Percentiles rank a stretch among this genome's conserved stretches.
Conservation (phyloP, 2,797 vertebrate genomes). For the Pitangus sulphuratus region DNA sequence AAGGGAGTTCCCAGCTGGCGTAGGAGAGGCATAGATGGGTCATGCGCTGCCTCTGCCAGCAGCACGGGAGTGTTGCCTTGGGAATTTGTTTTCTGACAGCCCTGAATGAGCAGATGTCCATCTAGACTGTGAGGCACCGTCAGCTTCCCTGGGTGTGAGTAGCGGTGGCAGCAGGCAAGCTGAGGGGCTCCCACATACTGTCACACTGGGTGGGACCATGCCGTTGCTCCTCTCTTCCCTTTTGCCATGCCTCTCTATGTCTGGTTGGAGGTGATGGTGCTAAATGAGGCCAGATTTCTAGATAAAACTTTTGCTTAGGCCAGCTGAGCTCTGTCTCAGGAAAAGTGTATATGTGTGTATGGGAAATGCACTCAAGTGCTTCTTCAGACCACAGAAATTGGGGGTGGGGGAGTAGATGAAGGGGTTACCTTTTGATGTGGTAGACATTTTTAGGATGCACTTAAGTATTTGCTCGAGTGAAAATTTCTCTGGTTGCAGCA, state of each 20-base stretch:
- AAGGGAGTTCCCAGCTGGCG: conserved; percentile 54
- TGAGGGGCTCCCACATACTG: accelerated
- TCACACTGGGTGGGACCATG: not conserved
- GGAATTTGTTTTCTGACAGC: conserved; percentile 17
- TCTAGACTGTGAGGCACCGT: not conserved
- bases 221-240: not conserved
- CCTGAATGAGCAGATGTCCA: not conserved
- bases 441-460: not conserved
- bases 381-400: not conserved
- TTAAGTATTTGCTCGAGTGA: not conserved
- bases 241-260: accelerated
- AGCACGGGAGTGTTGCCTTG: not conserved
- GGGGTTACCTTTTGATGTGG: not conserved
- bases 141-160: accelerated
- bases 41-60: not conserved
- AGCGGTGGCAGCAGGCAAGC: not conserved
- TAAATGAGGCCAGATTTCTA: not conserved
- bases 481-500: not conserved
- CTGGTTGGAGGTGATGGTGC: accelerated
- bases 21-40: conserved; percentile 34
- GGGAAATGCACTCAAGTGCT: not conserved
- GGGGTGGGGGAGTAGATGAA: not conserved
- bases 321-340: not conserved
- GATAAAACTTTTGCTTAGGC: not conserved
- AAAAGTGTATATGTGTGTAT: not conserved